A percentile compares a stretch with the other conserved stretches of the same genome.
Evolutionary conservation across 2,113 vertebrate species (phyloP).

Genomic region (Grammomys surdaster): DNA sequence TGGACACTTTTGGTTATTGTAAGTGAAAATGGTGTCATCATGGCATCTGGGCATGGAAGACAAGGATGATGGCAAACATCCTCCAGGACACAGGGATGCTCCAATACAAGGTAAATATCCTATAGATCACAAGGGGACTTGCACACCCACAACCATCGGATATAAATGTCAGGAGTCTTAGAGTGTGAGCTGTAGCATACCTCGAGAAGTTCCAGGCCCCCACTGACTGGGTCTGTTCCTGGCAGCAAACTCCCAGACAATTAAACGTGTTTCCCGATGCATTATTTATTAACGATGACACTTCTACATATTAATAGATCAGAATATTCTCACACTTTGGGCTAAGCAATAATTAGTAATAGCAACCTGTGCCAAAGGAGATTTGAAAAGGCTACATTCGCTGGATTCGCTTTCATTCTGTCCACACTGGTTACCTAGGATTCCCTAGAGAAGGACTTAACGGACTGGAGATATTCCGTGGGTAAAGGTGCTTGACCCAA

Average conservation of each 20-base stretch:
- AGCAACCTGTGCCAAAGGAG: background rate
- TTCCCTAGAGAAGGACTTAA: background rate
- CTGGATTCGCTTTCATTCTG: background rate
- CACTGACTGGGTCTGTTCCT: background rate
- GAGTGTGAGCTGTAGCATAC: background rate
- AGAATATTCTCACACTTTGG: constrained; percentile 1
- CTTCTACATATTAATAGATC: constrained; percentile 61
- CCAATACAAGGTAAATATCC: background rate
- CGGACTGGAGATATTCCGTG: background rate
- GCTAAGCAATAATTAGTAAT: constrained; percentile 53
- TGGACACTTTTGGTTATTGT: background rate
- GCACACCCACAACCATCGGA: background rate
- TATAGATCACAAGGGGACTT: background rate
- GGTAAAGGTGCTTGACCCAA: background rate
- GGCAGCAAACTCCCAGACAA: constrained; percentile 13
- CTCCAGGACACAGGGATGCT: no score
- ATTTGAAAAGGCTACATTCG: constrained; percentile 40
- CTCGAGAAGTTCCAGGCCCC: background rate
- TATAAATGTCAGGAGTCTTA: background rate
- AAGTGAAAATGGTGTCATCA: background rate
- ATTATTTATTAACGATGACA: constrained; percentile 72
- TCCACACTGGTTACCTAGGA: background rate
- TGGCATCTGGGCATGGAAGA: background rate
- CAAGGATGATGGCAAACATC: background rate
- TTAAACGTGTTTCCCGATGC: background rate